Base-by-base conservation (phyloP, 2,113 vertebrate genomes). In the Anser cygnoides region DNA sequence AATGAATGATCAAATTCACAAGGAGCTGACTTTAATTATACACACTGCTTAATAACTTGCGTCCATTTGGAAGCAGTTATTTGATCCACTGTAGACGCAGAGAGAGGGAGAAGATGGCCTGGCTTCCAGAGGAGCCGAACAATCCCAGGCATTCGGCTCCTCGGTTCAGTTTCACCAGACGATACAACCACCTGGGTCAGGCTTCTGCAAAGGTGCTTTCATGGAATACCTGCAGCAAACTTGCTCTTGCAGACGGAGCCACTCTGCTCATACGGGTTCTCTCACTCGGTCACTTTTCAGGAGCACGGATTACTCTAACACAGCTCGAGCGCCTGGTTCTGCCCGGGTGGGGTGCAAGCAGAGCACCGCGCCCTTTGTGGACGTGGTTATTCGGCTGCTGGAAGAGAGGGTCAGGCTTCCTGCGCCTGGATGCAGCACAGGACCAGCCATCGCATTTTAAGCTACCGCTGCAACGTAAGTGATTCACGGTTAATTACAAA, bases 1-100 rank as follows among this genome's bases (percentile, higher is more conserved):
- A 96, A 92, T 73, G 62, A 94, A 87, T 35, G 76, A 84, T 80
- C 77, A 82, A 82, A 95, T 89, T 94, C 89, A 73, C 75, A 89
- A 95, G 71, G 94, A 93, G 92, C 73, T 95, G 77, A 92, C 84
- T 94, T 93, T 84, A 96, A 93, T 89, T 95, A 93, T 67, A 94
- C 35, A 95, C 89, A 46, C 58, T 89, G 74, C 67, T 95, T 92
- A 95, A 92, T 94, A 95, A 95, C 90, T 89, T 85, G 63, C 1
- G 87, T 91, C 96, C 93, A 89, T 87, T 96, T 94, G 86, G 92
- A 94, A 91, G 89, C 50, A 87, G 58, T 93, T 91, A 91, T 85
- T 96, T 73, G 77, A 95, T 87, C 86, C 67, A 66, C 44, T 70
- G 59, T 59, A 68, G 73, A 93, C 94, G 59, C 44, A 62, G 77